A percentile compares a stretch with the other conserved stretches of the same genome.
Conservation (phyloP, 1,140 invertebrate genomes). For the Drosophila albomicans region DNA sequence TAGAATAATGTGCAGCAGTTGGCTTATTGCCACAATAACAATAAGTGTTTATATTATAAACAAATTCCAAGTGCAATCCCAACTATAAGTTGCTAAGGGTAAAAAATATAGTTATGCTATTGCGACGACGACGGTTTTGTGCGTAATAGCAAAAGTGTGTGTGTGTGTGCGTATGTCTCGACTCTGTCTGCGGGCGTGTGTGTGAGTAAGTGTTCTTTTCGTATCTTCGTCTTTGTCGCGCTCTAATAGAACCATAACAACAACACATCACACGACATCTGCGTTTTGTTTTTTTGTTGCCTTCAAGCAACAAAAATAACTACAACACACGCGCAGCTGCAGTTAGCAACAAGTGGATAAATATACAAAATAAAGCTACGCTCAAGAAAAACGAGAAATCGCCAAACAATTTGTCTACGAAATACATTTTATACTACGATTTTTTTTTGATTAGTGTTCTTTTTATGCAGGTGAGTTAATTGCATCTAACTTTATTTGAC, state of each 20-base stretch:
- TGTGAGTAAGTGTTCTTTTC: conserved; percentile 1
- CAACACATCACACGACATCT: conserved; percentile 26
- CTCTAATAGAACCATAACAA: conserved; percentile 21
- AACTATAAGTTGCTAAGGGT: not conserved
- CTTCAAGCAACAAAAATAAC: conserved; percentile 49
- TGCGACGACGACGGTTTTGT: conserved; percentile 29
- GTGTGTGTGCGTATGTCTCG: not conserved
- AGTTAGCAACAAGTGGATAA: conserved; percentile 75
- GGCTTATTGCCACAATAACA: conserved; percentile 26
- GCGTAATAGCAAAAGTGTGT: not conserved
- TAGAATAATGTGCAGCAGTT: conserved; percentile 26
- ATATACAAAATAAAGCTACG: conserved; percentile 31
- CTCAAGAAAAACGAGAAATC: conserved; percentile 29
- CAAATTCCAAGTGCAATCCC: conserved; percentile 31
- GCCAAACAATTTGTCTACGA: not conserved
- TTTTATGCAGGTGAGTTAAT: conserved; percentile 19
- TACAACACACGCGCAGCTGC: conserved; percentile 39
- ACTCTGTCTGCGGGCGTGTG: not conserved
- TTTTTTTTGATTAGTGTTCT: not conserved
- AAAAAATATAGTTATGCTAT: conserved; percentile 2
- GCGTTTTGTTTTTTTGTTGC: conserved; percentile 73
- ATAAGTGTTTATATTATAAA: conserved; percentile 31
- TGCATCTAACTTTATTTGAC: not conserved
- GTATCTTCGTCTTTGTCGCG: conserved; percentile 23
- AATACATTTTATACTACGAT: not conserved